Conservation (phyloP, 2,888 invertebrate species). For the Hypsopygia costalis region DNA sequence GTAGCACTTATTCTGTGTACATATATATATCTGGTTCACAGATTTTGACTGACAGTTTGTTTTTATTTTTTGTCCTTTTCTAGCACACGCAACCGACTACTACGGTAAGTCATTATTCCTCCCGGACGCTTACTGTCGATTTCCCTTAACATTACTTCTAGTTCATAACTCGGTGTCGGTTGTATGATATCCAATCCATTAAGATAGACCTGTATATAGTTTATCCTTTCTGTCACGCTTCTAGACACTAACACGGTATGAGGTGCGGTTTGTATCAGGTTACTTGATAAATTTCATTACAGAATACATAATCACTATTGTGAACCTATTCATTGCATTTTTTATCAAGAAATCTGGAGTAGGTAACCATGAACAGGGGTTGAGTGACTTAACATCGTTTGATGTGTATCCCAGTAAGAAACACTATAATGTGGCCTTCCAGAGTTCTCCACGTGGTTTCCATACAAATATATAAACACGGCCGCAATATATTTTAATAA, state of each 20-base stretch:
- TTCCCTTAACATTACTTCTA: conserved; percentile 45
- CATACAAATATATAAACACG: conserved; percentile 30
- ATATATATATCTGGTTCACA: conserved; percentile 20
- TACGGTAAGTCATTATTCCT: conserved; percentile 97
- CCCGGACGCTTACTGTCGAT: conserved; percentile 67
- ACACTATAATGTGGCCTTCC: conserved; percentile 68
- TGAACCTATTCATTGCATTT: conserved; percentile 20
- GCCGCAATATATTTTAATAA: conserved; percentile 51
- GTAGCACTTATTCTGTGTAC: neutral
- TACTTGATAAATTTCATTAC: conserved; percentile 63
- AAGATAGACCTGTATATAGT: conserved; percentile 61
- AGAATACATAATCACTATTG: conserved; percentile 20
- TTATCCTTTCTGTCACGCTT: conserved; percentile 69
- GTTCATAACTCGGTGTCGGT: conserved; percentile 71
- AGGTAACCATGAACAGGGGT: conserved; percentile 34
- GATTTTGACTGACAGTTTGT: conserved; percentile 52
- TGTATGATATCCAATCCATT: conserved; percentile 49
- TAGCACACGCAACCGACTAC: conserved; percentile 98
- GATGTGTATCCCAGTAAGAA: conserved; percentile 36
- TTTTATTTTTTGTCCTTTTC: conserved; percentile 72
- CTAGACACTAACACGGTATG: conserved; percentile 69
- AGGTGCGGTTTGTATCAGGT: conserved; percentile 54
- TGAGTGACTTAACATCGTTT: conserved; percentile 39
- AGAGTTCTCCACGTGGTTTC: conserved; percentile 77
- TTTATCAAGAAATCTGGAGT: conserved; percentile 64